Base-by-base conservation (phyloP, 2,797 vertebrate genomes). In the Dendrocincla tyrannina region DNA sequence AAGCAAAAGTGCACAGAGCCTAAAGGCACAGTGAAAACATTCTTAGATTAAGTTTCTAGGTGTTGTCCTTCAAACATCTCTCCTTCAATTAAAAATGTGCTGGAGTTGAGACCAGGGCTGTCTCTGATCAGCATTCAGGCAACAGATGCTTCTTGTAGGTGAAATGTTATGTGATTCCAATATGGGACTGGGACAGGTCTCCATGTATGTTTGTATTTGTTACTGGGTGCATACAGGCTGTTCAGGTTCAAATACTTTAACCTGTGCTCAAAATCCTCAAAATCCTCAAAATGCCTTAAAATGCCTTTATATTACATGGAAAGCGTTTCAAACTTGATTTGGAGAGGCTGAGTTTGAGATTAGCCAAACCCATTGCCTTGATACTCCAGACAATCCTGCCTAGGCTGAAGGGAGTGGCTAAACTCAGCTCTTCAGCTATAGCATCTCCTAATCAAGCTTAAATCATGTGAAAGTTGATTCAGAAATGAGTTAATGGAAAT, bases 381-480 rank as follows among this genome's bases (percentile, higher is more conserved):
- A 23, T 5, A 3, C 11, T 53, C 39, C 5, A 5, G 25, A 30
- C 35, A 68, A 25, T 64, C 19, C 14, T 2, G 3, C 15, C 11
- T 39, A 39, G n/a, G 24, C 28, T 70, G 30, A n/a, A 62, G 89
- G 72, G 27, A 77, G 30, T 14, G 37, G 18, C 7, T 59, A 50
- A 70, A 81, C 24, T 69, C 60, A 35, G 5, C 1, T 75, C 0
- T 1, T 24, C 15, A n/a, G 41, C 13, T 1, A 0, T 37, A 46
- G 3, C 19, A 32, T 52, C 67, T 85, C 27, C 52, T 63, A 85
- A 76, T 30, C 42, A 46, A 64, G 8, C 39, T 79, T 46, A 33
- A 81, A 39, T n/a, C 11, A 32, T 4, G 2, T n/a, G 22, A 44
- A 80, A 91, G 42, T 46, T 58, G 17, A 73, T 76, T 73, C 33